phyloP scores from a whole-genome alignment of 2,113 vertebrate species.

The Callipepla californica region DNA sequence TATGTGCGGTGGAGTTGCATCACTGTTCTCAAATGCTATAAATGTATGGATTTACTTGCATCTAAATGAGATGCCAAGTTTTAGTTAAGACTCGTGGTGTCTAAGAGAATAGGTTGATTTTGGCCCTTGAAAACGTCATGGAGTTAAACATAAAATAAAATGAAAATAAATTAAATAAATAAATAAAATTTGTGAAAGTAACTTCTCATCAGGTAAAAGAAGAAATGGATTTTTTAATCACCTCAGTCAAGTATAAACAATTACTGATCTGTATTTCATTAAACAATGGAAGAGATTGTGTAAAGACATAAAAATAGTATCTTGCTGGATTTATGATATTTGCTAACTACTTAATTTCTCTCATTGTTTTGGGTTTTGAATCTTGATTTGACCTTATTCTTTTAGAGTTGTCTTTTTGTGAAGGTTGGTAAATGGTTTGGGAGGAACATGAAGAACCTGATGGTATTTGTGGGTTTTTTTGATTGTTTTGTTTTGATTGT shows the following conservation, averaged over 20 bases:
- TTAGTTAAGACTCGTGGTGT: not conserved
- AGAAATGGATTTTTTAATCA: not conserved
- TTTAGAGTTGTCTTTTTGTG: not conserved
- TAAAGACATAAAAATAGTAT: not conserved
- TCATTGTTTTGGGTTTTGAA: not conserved
- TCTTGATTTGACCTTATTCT: not conserved
- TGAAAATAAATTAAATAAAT: no score
- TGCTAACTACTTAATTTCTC: not conserved
- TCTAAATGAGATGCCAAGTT: not conserved
- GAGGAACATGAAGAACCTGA: not conserved
- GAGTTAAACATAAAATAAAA: not conserved
- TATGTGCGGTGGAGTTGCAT: not conserved
- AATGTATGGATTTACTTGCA: not conserved
- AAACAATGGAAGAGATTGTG: not conserved
- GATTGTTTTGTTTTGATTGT: not conserved
- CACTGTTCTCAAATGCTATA: not conserved
- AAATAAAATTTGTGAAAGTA: not conserved
- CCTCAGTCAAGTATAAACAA: not conserved
- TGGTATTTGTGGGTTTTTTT: not conserved
- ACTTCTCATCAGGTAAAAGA: not conserved
- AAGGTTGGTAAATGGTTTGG: not conserved
- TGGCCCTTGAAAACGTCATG: not conserved
- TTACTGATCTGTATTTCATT: not conserved
- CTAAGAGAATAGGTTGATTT: not conserved
- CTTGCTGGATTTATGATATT: not conserved